Conservation (phyloP, 2,113 vertebrate genomes). For the Mus musculus region DNA sequence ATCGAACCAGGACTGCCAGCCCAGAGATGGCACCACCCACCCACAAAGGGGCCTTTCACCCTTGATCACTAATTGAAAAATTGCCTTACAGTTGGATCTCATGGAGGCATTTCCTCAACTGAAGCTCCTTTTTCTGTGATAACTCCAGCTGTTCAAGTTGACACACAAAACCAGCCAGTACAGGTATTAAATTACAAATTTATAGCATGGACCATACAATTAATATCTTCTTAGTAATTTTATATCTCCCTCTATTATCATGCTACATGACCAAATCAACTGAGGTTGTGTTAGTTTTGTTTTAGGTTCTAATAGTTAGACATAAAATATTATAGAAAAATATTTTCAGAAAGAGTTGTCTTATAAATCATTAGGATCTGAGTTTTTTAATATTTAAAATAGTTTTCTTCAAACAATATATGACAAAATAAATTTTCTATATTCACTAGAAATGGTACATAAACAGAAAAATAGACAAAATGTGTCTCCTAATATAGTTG, state of each 20-base stretch:
- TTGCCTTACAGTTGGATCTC: too few species aligned
- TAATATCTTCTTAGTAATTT: conserved; percentile 25
- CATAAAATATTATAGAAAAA: not conserved
- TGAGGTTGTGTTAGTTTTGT: not conserved
- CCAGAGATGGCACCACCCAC: too few species aligned
- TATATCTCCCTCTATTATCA: not conserved
- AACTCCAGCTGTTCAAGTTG: too few species aligned
- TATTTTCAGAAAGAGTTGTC: not conserved
- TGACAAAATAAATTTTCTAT: not conserved
- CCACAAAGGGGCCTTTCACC: too few species aligned
- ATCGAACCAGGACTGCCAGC: too few species aligned
- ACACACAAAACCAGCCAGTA: too few species aligned
- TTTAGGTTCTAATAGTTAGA: not conserved
- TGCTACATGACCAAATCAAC: not conserved
- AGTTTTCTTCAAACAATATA: not conserved
- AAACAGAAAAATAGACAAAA: conserved; percentile 27
- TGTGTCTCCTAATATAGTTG: not conserved
- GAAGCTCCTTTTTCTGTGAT: too few species aligned
- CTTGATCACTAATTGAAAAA: too few species aligned
- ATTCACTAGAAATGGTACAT: not conserved
- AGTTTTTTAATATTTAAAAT: conserved; percentile 31
- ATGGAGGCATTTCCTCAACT: too few species aligned
- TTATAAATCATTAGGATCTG: not conserved
- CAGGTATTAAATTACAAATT: not conserved
- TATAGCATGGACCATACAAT: not conserved